Base-by-base conservation (phyloP, 2,888 invertebrate species). In the Toxonevra muliebris region DNA sequence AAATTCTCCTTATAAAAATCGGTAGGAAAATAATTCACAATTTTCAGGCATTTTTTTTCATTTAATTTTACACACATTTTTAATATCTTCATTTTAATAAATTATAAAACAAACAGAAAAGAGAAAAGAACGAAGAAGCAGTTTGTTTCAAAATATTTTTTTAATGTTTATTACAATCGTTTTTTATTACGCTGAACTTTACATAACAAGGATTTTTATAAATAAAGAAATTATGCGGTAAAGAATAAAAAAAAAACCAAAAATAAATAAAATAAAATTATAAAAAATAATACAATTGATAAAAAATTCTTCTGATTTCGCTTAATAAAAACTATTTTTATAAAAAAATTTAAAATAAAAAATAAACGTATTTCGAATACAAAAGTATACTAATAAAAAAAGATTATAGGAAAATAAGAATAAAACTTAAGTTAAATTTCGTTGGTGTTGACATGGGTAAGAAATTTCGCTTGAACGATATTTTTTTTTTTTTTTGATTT, bases 171-270 rank as follows among this genome's bases (percentile, higher is more conserved):
- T 43, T 62, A 54, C 55, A 63, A 55, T 63, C 55, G 43, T 45
- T 63, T 54, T 63, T 55, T 63, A 10, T 63, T 54, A 63, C 17
- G 20, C n/a, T 41, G 48, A 63, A 61, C 48, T 64, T 55, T 55
- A 20, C 42, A 60, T 64, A 63, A 63, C 68, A 68, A 59, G 59
- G 53, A 62, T 64, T 60, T 60, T 66, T 64, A 68, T 61, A 61
- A 70, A 66, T 68, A 53, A 68, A 69, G 60, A 54, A 72, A 61
- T 61, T 58, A 58, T 43, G 61, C 40, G 45, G 41, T n/a, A 69
- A 66, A 63, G 59, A 58, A 69, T 57, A 67, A 53, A n/a, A 64
- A 63, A 67, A 67, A 67, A 61, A 66, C 40, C 55, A 13, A 11
- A 30, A 52, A 50, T 41, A 53, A 59, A 60, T 43, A 15, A 54